Conservation (phyloP, 2,888 invertebrate species). For the Sarcophaga variegata region DNA sequence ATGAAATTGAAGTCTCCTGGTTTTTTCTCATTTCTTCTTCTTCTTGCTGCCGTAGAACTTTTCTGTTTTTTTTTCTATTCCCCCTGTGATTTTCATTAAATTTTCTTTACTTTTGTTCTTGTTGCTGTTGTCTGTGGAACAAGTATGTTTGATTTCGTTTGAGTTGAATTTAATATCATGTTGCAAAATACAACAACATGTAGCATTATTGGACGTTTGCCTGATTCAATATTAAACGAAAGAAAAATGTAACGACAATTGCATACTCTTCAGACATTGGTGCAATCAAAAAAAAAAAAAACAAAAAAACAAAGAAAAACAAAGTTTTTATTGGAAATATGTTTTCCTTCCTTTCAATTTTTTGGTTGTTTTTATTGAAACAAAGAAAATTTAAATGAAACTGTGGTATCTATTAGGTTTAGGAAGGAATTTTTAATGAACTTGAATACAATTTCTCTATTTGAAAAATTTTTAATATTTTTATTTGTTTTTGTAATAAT, state of each 20-base stretch:
- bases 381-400: too few relatives aligned
- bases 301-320: neutral
- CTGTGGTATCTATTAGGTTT: too few relatives aligned
- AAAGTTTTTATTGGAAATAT: neutral
- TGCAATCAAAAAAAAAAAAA: neutral
- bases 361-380: too few relatives aligned
- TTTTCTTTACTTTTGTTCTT: constrained; percentile 15
- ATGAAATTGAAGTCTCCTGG: constrained; percentile 74
- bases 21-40: constrained; percentile 21
- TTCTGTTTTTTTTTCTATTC: constrained; percentile 39
- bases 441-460: too few relatives aligned
- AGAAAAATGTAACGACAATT: neutral
- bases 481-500: too few relatives aligned
- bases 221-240: constrained; percentile 51
- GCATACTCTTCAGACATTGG: neutral
- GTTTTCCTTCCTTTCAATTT: neutral
- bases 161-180: constrained; percentile 55
- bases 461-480: too few relatives aligned
- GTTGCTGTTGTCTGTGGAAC: constrained; percentile 1
- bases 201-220: constrained; percentile 20
- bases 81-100: constrained; percentile 34
- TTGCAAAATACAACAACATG: constrained; percentile 24
- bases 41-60: constrained; percentile 48
- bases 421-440: too few relatives aligned
- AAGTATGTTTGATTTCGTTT: constrained; percentile 52